Conservation (phyloP, 1,140 invertebrate genomes). For the Hylaeus anthracinus region DNA sequence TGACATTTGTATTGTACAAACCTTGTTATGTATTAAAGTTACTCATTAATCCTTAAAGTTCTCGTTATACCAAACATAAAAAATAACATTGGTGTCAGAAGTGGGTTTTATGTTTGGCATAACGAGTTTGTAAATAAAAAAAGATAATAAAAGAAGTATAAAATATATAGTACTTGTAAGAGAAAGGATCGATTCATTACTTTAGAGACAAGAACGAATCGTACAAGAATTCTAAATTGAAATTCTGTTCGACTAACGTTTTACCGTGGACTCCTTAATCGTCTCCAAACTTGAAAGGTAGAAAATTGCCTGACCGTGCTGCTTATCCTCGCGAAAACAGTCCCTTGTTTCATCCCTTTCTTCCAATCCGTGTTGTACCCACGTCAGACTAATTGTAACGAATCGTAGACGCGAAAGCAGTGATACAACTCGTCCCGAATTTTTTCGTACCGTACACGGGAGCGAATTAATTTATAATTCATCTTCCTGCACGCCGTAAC, state of each 20-base stretch:
- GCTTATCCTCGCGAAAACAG: not conserved
- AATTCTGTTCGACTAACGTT: not conserved
- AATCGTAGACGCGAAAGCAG: slow-evolving; percentile 2
- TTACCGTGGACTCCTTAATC: not conserved
- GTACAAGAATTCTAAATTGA: no score
- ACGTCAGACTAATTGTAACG: slow-evolving; percentile 32
- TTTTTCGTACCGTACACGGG: not conserved
- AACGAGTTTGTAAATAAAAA: no score
- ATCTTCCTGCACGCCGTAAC: not conserved
- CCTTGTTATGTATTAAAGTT: no score
- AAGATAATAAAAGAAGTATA: no score
- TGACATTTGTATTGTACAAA: no score
- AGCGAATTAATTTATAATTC: not conserved
- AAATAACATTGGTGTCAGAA: no score
- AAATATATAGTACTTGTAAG: no score
- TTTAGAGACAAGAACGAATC: no score
- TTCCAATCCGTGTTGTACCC: not conserved
- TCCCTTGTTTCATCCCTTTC: not conserved
- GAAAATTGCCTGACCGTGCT: not conserved
- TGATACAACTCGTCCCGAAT: not conserved
- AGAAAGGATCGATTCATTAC: no score
- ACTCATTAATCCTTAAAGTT: no score
- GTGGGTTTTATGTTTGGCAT: no score
- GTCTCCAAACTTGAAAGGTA: not conserved
- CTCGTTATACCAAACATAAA: no score